Base-by-base conservation (phyloP, 2,113 vertebrate genomes). In the Saguinus midas region DNA sequence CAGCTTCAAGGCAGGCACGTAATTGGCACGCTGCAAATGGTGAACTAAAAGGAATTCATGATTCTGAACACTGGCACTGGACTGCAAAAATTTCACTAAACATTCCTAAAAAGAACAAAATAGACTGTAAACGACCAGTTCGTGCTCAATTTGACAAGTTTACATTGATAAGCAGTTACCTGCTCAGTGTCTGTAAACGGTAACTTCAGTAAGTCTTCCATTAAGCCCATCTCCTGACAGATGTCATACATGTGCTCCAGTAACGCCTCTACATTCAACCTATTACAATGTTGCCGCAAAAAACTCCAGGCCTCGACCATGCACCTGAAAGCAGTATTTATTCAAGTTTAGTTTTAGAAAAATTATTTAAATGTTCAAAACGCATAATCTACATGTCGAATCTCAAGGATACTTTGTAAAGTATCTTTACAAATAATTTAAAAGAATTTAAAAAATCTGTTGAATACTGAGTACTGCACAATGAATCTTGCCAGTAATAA, bases 151-250 rank as follows among this genome's bases (percentile, higher is more conserved):
- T 1, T 8, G 18, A 12, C 8, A 57, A 21, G 12, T 50, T 86
- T 18, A 35, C 43, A 91, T 1, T 35, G 68, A 1, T 43, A 72
- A 86, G 29, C 43, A 3, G 94, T 97, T 98, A 99, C 99, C 98
- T 99, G 99, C 87, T 99, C 99, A 32, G 95, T 98, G 88, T 98
- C 97, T 68, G 98, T 98, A 84, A 99, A 99, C 1, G 99, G 99
- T 1, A 99, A 98, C 97, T 99, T 99, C 93, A 99, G 97, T 79
- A 99, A 98, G 90, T 99, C 99, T 97, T 99, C 99, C 98, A 99
- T 99, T 58, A 99, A 98, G 37, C 99, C 99, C 96, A 99, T 98
- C 73, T 99, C 99, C 98, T 99, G 99, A 97, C 99, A 99, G 72
- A 98, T 98, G 98, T 99, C 99, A 92, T 99, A 99, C 16, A 99